Conservation (phyloP, 2,888 invertebrate species). For the Panzeria rudis region DNA sequence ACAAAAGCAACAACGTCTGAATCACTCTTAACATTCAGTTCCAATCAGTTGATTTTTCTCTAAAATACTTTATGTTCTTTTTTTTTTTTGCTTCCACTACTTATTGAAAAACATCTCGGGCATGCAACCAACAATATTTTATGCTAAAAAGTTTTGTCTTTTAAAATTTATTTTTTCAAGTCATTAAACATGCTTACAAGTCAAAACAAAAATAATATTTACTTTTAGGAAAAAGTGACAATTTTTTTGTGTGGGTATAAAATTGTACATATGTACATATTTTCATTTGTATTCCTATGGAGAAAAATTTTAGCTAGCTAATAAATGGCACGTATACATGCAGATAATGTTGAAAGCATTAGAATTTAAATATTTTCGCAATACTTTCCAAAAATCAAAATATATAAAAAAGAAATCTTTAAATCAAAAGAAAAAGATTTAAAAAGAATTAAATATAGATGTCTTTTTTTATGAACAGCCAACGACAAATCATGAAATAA, state of each 20-base stretch:
- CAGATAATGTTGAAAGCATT: background rate
- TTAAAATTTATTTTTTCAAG: too few relatives aligned
- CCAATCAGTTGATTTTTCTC: background rate
- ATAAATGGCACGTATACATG: background rate
- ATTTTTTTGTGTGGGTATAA: conserved; percentile 17
- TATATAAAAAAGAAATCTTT: background rate
- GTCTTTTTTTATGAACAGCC: background rate
- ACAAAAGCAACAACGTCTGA: too few relatives aligned
- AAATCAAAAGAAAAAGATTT: conserved; percentile 13
- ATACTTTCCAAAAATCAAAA: background rate
- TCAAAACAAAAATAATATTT: background rate
- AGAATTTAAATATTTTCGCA: conserved; percentile 1
- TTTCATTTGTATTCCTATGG: background rate
- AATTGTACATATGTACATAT: background rate
- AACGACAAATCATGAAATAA: background rate
- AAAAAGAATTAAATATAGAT: background rate
- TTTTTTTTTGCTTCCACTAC: background rate
- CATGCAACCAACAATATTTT: conserved; percentile 31
- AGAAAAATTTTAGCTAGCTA: background rate
- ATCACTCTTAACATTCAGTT: too few relatives aligned
- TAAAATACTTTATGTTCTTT: background rate
- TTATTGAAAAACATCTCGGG: background rate
- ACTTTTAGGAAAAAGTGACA: background rate
- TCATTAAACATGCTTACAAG: background rate
- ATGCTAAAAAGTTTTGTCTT: conserved; percentile 3